Percentiles rank a stretch among this genome's conserved stretches.
Conservation (phyloP, 1,140 invertebrate genomes). For the Atopsyche davidsoni region DNA sequence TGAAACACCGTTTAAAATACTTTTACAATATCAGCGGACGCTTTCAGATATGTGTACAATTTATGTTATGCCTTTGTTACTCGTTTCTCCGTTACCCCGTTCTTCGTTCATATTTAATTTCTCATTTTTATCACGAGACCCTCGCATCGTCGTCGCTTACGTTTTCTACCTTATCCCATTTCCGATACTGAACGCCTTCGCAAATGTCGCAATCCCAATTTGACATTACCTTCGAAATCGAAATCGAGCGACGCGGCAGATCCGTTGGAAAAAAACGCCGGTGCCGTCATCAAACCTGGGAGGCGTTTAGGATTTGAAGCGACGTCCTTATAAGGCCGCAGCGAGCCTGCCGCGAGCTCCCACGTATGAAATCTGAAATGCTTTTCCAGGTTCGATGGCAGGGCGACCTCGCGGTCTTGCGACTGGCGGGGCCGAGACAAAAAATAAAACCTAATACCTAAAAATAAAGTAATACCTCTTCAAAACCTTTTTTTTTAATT, state of each 20-base stretch:
- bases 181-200: neutral
- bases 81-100: neutral
- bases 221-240: neutral
- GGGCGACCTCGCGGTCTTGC: slow-evolving; percentile 8
- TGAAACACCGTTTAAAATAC: slow-evolving; percentile 2
- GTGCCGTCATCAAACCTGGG: neutral
- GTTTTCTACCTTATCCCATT: neutral
- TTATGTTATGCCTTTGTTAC: neutral
- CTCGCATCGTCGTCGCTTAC: neutral
- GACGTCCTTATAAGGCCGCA: slow-evolving; percentile 4
- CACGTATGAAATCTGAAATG: too few species aligned
- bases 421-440: too few species aligned
- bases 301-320: neutral
- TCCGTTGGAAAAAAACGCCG: neutral
- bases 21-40: slow-evolving; percentile 3
- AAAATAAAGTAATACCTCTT: too few species aligned
- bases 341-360: too few species aligned
- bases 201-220: neutral
- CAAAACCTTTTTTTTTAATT: too few species aligned
- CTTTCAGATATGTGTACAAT: neutral
- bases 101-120: too few species aligned
- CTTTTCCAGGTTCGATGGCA: slow-evolving; percentile 11
- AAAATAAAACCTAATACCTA: too few species aligned
- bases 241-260: too few species aligned
- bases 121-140: too few species aligned